phyloP scores from a whole-genome alignment of 1,140 invertebrate genomes.

The Kradibia gibbosae region DNA sequence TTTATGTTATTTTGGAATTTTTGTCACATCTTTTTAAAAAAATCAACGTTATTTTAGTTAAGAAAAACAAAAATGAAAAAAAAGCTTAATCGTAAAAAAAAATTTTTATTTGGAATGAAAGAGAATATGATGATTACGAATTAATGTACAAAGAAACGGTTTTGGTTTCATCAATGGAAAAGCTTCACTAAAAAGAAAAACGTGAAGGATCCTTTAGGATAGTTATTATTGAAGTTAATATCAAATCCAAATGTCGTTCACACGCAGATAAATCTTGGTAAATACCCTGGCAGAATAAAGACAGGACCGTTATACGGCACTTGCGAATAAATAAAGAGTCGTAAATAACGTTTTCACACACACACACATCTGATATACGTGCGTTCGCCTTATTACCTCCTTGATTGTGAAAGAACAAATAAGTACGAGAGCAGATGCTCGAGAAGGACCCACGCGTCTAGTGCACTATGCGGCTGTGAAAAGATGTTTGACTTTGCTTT shows the following conservation, averaged over 20 bases:
- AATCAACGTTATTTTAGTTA: too few species aligned
- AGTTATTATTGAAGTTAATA: background rate
- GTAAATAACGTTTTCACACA: too few species aligned
- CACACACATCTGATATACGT: background rate
- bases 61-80: too few species aligned
- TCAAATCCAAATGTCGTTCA: slow-evolving; percentile 6
- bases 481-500: slow-evolving; percentile 48
- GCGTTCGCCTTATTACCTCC: slow-evolving; percentile 53
- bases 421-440: background rate
- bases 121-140: too few species aligned
- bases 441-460: slow-evolving; percentile 23
- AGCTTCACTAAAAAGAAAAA: background rate
- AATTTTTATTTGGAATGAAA: too few species aligned
- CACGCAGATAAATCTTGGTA: slow-evolving; percentile 51
- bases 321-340: background rate
- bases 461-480: slow-evolving; percentile 31
- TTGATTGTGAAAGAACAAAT: slow-evolving; percentile 39
- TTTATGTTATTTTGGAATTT: too few species aligned
- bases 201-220: background rate
- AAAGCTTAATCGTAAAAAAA: too few species aligned
- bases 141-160: too few species aligned
- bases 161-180: too few species aligned
- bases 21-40: too few species aligned
- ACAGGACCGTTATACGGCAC: background rate
- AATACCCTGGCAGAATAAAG: slow-evolving; percentile 50